Evolutionary conservation across 2,888 invertebrate species (phyloP), one percentile per base, ranked within the genome.

Genomic region (Allacma fusca): DNA sequence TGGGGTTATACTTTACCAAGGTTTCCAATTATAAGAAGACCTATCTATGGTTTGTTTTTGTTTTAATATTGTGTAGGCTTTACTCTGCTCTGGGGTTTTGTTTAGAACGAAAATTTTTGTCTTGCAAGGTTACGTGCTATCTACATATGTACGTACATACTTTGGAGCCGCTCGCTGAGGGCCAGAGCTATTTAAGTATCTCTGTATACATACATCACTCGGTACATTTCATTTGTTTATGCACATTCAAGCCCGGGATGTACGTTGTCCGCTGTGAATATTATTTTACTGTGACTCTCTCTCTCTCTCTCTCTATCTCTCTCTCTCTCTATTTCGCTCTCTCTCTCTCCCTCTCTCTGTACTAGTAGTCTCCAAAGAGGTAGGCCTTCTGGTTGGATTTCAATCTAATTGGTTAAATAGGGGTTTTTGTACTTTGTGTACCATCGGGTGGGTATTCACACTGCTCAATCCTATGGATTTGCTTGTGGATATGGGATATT

Each of bases 401-500:
- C 50, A 50, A 50, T 50, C 50, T 50, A 50, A 50, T 50, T 50
- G 50, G 50, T 50, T 50, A 50, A 50, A 50, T 50, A 50, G n/a
- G 5, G 50, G 50, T 50, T 50, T 50, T 50, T 50, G 50, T n/a
- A 50, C 50, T 19, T 13, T 50, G 50, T 50, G n/a, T 50, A 50
- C 50, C 7, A 50, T 50, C 50, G 50, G 50, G 50, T 50, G 50
- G 19, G 50, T 50, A 50, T 50, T 50, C 50, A 50, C 50, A n/a
- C 16, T 5, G 50, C 9, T 50, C 4, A 50, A 50, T 50, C 50
- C n/a, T n/a, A 50, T 50, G n/a, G 19, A 50, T 50, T 13, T 50
- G 16, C 2, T 50, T 50, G 40, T 40, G 5, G 40, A 50, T 50
- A 50, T n/a, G 16, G 5, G 50, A 16, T 5, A 12, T 50, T 13